A percentile compares a stretch with the other conserved stretches of the same genome.
Evolutionary conservation across 1,140 invertebrate genomes (phyloP).

Genomic region (Mamestra configurata): DNA sequence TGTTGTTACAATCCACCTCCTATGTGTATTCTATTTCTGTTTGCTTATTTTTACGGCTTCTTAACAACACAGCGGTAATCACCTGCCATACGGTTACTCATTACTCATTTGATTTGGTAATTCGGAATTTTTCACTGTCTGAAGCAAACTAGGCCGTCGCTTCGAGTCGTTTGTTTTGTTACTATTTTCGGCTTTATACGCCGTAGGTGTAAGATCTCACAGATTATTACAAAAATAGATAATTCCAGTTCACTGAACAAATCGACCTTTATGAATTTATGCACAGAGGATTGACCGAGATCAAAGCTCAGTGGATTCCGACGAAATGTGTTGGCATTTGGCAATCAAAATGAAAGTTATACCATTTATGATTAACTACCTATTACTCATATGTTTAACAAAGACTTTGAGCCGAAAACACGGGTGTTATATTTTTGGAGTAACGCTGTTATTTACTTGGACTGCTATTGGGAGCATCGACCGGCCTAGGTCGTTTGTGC

Average conservation of each 20-base stretch:
- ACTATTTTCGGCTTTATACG: slow-evolving; percentile 14
- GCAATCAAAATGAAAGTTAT: slow-evolving; percentile 28
- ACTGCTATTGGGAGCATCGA: slow-evolving; percentile 35
- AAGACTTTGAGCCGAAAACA: slow-evolving; percentile 4
- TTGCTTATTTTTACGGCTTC: not conserved
- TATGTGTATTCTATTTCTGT: slow-evolving; percentile 15
- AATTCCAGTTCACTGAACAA: slow-evolving; percentile 10
- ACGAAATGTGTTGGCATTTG: slow-evolving; percentile 8
- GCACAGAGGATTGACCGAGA: not conserved
- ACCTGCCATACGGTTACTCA: not conserved
- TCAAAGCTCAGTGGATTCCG: not conserved
- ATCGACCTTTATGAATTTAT: not conserved
- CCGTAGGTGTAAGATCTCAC: slow-evolving; percentile 16
- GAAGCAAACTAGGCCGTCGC: not conserved
- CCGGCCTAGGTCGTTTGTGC: slow-evolving; percentile 48
- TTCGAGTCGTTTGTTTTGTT: slow-evolving; percentile 28
- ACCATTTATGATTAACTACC: slow-evolving; percentile 30
- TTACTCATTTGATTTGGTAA: slow-evolving; percentile 29
- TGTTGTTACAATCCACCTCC: not conserved
- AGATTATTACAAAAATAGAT: slow-evolving; percentile 13
- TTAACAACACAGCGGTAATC: not conserved
- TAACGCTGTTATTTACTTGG: slow-evolving; percentile 44
- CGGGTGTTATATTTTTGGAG: slow-evolving; percentile 44
- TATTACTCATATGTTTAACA: slow-evolving; percentile 35
- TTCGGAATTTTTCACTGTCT: slow-evolving; percentile 12